Evolutionary conservation across 1,140 invertebrate genomes (phyloP).

Genomic region (Micrasema longulum): DNA sequence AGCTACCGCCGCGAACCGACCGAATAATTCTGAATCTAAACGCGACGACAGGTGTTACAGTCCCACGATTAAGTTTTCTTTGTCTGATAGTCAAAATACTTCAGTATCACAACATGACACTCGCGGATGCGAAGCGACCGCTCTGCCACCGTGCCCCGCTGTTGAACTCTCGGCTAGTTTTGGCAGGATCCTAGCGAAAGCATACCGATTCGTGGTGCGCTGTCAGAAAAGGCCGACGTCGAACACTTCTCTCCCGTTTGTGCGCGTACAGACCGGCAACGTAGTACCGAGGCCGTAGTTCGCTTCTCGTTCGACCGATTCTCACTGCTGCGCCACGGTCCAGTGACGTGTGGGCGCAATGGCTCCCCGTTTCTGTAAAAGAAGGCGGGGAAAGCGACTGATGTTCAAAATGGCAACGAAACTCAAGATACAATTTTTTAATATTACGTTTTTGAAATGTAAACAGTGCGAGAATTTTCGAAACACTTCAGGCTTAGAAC

Average conservation of each 20-base stretch:
- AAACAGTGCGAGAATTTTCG: slow-evolving; percentile 20
- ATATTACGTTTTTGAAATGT: slow-evolving; percentile 25
- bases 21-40: slow-evolving; percentile 8
- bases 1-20: slow-evolving; percentile 32
- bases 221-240: slow-evolving; percentile 28
- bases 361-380: slow-evolving; percentile 21
- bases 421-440: slow-evolving; percentile 28
- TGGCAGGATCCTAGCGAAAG: slow-evolving; percentile 47
- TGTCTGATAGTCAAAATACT: slow-evolving; percentile 39
- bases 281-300: slow-evolving; percentile 18
- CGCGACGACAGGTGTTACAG: slow-evolving; percentile 32
- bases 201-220: slow-evolving; percentile 38
- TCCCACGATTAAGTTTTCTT: slow-evolving; percentile 29
- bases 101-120: slow-evolving; percentile 46
- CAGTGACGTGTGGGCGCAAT: slow-evolving; percentile 45
- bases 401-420: slow-evolving; percentile 40
- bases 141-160: slow-evolving; percentile 37
- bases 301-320: slow-evolving; percentile 41
- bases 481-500: slow-evolving; percentile 38
- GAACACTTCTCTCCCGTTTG: slow-evolving; percentile 28
- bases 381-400: slow-evolving; percentile 36
- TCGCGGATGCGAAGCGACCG: slow-evolving; percentile 37
- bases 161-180: slow-evolving; percentile 43
- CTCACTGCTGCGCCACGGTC: slow-evolving; percentile 42
- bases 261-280: slow-evolving; percentile 9